These are phyloP conservation scores for Cherax destructor DNA, from an alignment of 1,140 invertebrate genomes.

Conservation along the genomic window DNA sequence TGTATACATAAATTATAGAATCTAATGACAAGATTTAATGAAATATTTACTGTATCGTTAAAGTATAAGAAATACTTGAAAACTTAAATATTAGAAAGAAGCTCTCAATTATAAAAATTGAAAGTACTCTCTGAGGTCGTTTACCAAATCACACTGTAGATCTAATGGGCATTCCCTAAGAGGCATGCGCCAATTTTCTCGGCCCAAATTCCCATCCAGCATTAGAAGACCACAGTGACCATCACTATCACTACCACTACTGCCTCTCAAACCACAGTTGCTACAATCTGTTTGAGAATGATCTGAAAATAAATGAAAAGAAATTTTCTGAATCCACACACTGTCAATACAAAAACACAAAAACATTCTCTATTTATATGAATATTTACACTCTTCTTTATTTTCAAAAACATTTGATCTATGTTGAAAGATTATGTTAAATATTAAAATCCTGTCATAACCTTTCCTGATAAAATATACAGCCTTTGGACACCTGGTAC, in stretches of 20 bases:
- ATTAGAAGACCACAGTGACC: constrained; percentile 61
- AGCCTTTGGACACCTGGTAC: too few species aligned
- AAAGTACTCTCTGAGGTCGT: neutral
- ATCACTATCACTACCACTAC: constrained; percentile 7
- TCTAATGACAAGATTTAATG: neutral
- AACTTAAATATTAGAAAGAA: neutral
- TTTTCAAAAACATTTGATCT: too few species aligned
- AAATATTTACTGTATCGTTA: neutral
- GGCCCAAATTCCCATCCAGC: constrained; percentile 57
- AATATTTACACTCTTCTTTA: too few species aligned
- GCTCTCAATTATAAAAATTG: neutral
- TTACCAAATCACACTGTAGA: constrained; percentile 61
- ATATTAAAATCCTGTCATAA: too few species aligned
- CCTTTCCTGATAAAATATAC: too few species aligned
- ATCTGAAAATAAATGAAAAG: constrained; percentile 12
- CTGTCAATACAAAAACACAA: too few species aligned
- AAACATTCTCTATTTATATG: too few species aligned
- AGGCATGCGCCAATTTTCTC: constrained; percentile 54
- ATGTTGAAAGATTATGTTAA: too few species aligned
- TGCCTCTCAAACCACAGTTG: constrained; percentile 32
- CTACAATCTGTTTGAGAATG: constrained; percentile 24
- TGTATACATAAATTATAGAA: too few species aligned
- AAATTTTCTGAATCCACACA: too few species aligned
- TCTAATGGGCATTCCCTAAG: constrained; percentile 56
- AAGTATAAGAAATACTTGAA: neutral